Percentiles rank a stretch among this genome's conserved stretches.
These are phyloP conservation scores for Eristalis intricaria DNA, from an alignment of 2,888 invertebrate species.

Conservation along the genomic window DNA sequence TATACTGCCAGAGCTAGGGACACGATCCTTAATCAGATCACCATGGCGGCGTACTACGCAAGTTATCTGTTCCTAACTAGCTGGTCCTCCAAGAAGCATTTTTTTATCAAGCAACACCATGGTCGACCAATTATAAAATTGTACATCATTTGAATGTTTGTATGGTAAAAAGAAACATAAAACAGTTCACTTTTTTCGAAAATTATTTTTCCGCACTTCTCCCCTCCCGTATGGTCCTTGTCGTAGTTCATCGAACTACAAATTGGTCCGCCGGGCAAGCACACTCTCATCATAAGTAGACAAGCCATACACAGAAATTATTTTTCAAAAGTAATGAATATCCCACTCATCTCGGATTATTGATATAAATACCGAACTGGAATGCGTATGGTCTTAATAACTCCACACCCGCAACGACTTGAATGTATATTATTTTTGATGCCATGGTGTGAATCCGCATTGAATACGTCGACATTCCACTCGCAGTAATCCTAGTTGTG, in stretches of 20 bases:
- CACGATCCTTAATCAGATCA: no score
- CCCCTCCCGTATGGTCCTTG: no score
- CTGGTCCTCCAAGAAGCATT: no score
- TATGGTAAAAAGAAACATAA: no score
- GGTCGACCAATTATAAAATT: no score
- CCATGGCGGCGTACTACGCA: no score
- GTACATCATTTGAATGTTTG: no score
- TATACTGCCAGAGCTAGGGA: no score
- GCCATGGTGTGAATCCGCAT: background rate
- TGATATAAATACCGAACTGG: background rate
- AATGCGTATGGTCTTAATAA: background rate
- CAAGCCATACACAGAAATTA: background rate
- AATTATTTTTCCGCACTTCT: background rate
- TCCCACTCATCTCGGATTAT: background rate
- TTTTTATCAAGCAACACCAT: no score
- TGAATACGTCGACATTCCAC: background rate
- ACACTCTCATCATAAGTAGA: background rate
- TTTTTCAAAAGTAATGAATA: background rate
- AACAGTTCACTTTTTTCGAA: background rate
- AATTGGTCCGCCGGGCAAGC: background rate
- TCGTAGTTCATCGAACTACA: background rate
- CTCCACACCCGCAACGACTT: background rate
- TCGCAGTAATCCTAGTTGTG: background rate
- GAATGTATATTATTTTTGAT: background rate
- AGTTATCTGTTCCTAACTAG: no score